Evolutionary conservation across 2,113 vertebrate genomes (phyloP).

Genomic region (Ptilorrhoa leucosticta): DNA sequence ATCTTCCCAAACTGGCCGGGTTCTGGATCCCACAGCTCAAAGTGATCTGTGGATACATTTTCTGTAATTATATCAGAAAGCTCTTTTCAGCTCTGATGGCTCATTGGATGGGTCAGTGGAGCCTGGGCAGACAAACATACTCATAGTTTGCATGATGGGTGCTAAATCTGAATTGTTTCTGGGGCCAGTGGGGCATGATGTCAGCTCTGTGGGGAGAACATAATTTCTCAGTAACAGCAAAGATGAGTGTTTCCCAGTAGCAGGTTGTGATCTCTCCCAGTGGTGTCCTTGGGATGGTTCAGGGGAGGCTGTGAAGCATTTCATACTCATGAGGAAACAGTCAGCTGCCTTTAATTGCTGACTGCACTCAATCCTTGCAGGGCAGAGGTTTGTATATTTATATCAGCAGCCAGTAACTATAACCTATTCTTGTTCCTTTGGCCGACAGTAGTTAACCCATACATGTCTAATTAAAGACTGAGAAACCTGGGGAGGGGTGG

Average conservation of each 20-base stretch:
- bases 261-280: background rate
- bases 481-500: accelerated
- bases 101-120: background rate
- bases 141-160: background rate
- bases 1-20: background rate
- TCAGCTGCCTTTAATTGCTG: constrained; percentile 34
- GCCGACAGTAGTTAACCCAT: background rate
- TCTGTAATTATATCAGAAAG: background rate
- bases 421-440: background rate
- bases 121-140: background rate
- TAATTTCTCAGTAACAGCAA: background rate
- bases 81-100: background rate
- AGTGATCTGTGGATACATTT: background rate
- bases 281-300: constrained; percentile 8
- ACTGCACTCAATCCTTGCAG: background rate
- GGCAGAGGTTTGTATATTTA: background rate
- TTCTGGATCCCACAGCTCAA: background rate
- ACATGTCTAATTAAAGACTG: background rate
- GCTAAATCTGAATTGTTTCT: background rate
- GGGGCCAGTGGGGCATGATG: background rate
- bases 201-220: background rate
- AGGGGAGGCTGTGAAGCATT: constrained; percentile 1
- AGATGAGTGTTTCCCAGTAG: background rate
- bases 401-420: background rate
- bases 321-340: background rate